A percentile compares a stretch with the other conserved stretches of the same genome.
phyloP scores from a whole-genome alignment of 35 echinoderm and acorn worm genomes.

The Holothuria glaberrima region DNA sequence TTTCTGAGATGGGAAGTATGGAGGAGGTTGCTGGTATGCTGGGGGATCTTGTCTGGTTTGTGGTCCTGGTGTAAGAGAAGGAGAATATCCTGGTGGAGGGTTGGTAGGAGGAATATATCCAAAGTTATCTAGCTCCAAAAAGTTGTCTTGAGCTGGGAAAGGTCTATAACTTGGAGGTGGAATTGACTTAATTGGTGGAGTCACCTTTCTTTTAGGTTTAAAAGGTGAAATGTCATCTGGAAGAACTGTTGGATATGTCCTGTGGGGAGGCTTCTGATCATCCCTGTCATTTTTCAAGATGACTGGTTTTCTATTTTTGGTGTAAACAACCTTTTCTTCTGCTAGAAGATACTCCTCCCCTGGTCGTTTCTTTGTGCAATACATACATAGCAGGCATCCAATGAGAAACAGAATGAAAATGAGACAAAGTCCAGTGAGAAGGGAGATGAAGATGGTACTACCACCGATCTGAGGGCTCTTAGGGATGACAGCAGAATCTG shows the following conservation, averaged over 20 bases:
- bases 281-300: conserved; percentile 26
- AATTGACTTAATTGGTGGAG: not conserved
- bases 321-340: conserved; percentile 22
- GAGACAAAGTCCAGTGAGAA: not conserved
- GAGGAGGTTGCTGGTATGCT: conserved; percentile 30
- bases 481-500: not conserved
- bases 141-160: not conserved
- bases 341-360: conserved; percentile 35
- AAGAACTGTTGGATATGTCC: conserved; percentile 9
- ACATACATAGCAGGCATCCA: not conserved
- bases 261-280: not conserved
- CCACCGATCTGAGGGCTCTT: not conserved
- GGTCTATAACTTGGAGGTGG: not conserved
- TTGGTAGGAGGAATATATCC: not conserved
- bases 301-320: conserved; percentile 17
- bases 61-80: not conserved
- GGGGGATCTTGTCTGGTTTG: not conserved
- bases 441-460: not conserved
- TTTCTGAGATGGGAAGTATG: conserved; percentile 6
- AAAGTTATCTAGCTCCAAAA: not conserved
- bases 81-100: conserved; percentile 14
- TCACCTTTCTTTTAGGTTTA: not conserved
- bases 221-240: conserved; percentile 42
- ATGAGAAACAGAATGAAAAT: not conserved
- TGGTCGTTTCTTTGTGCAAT: not conserved